Base-by-base conservation (phyloP, 1,140 invertebrate genomes). In the Rhagoletis pomonella region DNA sequence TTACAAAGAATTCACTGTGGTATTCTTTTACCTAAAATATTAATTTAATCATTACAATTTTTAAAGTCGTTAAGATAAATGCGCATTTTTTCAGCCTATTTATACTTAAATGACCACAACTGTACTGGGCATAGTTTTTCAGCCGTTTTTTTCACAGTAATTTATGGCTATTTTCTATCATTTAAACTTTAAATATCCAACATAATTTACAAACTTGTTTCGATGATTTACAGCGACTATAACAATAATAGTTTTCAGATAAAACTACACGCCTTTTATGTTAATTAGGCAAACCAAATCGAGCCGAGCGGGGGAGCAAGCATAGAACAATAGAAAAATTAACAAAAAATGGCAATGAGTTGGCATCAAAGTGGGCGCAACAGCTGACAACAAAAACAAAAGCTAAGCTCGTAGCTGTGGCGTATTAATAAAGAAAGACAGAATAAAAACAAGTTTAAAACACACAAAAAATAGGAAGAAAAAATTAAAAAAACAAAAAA, bases 191-290 rank as follows among this genome's bases (percentile, higher is more conserved):
- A 29, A 81, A 58, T 55, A 55, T 55, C 29, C 55, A 55, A 81
- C 19, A 81, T 81, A 81, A 81, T 81, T 81, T 17, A 81, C 73
- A 81, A 81, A 81, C 73, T 81, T 81, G 73, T 55, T 81, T 81
- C 73, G 17, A 17, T 73, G 69, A 73, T 73, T 73, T 73, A 73
- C 42, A 73, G 14, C 69, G 42, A 42, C 47, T 55, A 81, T 55
- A 81, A 81, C 47, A 81, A 81, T 55, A 81, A 81, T 55, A 55
- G 19, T 81, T 55, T 81, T 42, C 17, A 81, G 69, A 81, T 81
- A 81, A 55, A 81, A 50, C 44, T 55, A 81, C 73, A 81, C 73
- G 73, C 73, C 73, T 81, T 81, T 81, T 81, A 81, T 81, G 73
- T 81, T 81, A 81, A 81, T 81, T 81, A 81, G 47, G 2, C 73